Evolutionary conservation across 53 echinoderm and acorn worm genomes (phyloP), one percentile per base, ranked within the genome.

Genomic region (Astropecten irregularis): DNA sequence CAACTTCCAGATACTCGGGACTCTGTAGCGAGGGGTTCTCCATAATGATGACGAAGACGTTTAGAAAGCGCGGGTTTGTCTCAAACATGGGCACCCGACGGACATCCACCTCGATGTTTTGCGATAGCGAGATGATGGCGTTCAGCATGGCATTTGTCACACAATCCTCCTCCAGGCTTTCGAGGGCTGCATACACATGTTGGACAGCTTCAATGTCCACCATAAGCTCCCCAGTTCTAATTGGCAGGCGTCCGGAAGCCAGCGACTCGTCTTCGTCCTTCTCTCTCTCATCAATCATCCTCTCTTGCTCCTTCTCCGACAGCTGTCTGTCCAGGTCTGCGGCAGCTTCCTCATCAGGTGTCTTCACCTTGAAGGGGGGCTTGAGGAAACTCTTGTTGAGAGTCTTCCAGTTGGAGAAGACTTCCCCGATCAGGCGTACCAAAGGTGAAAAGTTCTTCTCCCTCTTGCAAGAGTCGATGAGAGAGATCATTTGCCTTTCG

Each of bases 1-100:
- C 90, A 9, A 86, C 74, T 25, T 96, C 91, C 38, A 96, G 76
- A 53, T 92, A 92, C 74, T 97, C 97, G 0, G 97, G 89, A 54
- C 92, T 94, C 57, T 92, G 92, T 15, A 97, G 82, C 85, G 90
- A 82, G 36, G 92, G 82, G 29, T 97, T 97, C 71, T 97, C 97
- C 91, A 97, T 94, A 18, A 91, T 88, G 50, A 97, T 87, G 18
- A 97, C n/a, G 51, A 97, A 73, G 74, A 92, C 88, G 83, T 94
- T 97, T 36, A 97, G 60, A 40, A 87, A 82, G 71, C 85, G 68
- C 25, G 90, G 79, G 66, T 93, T 83, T 34, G 85, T 82, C 30
- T 90, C 84, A 59, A 97, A 91, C 40, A 83, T 73, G 14, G 91
- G 87, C 20, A 85, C 76, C 79, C 74, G 82, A 23, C 92, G 86